A percentile compares a stretch with the other conserved stretches of the same genome.
These are phyloP conservation scores for Corbicula japonica DNA, from an alignment of 2,888 invertebrate genomes.

Conservation along the genomic window DNA sequence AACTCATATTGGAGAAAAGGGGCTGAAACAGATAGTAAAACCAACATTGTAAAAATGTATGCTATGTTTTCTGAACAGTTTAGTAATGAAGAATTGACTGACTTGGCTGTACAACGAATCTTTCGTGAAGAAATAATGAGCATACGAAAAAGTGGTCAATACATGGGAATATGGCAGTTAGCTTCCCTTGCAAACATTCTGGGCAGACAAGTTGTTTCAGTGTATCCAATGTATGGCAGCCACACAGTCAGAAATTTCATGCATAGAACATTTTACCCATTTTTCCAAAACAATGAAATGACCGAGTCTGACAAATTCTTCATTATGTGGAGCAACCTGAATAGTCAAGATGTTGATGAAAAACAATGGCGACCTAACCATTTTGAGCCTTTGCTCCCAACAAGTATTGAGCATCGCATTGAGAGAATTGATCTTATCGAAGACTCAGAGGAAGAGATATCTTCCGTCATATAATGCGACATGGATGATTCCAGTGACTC, in stretches of 20 bases:
- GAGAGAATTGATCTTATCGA: too few relatives aligned
- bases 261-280: not conserved
- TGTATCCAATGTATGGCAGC: conserved; percentile 55
- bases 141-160: conserved; percentile 8
- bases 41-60: conserved; percentile 15
- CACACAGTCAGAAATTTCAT: too few relatives aligned
- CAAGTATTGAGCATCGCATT: too few relatives aligned
- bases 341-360: not conserved
- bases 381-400: conserved; percentile 34
- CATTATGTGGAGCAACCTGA: not conserved
- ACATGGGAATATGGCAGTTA: conserved; percentile 63
- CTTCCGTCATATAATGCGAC: too few relatives aligned
- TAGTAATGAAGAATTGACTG: not conserved
- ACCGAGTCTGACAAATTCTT: conserved; percentile 5
- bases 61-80: conserved; percentile 33
- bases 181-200: conserved; percentile 41
- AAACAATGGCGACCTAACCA: conserved; percentile 37
- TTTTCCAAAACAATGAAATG: conserved; percentile 22
- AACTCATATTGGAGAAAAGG: not conserved
- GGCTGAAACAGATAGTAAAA: not conserved
- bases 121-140: conserved; percentile 42
- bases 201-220: conserved; percentile 22
- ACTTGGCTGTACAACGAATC: not conserved
- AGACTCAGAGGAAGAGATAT: too few relatives aligned
- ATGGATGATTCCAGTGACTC: too few relatives aligned